These are phyloP conservation scores for Hetaerina titia DNA, from an alignment of 2,888 invertebrate species.

Conservation along the genomic window DNA sequence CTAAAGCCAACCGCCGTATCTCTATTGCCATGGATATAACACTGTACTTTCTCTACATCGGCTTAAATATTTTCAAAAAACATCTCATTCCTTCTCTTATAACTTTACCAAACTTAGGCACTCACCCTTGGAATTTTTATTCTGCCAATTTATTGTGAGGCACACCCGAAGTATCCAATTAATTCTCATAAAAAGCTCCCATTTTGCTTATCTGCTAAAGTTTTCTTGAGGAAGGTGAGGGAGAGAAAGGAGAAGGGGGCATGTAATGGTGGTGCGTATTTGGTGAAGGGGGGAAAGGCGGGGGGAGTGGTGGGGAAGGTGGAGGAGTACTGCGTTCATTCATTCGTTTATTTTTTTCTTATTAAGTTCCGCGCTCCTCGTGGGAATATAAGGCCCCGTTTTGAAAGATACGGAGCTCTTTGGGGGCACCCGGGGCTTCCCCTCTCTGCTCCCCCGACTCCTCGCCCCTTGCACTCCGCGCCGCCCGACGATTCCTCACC, in stretches of 20 bases:
- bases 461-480: background rate
- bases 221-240: background rate
- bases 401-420: background rate
- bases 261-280: background rate
- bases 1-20: background rate
- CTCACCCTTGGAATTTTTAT: background rate
- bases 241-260: background rate
- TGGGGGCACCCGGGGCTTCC: background rate
- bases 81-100: background rate
- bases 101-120: background rate
- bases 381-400: background rate
- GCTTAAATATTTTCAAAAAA: background rate
- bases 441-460: background rate
- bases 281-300: background rate
- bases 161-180: slow-evolving; percentile 10
- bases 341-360: background rate
- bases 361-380: background rate
- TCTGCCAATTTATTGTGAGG: slow-evolving; percentile 26
- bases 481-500: background rate
- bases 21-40: background rate
- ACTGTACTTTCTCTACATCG: background rate
- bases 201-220: slow-evolving; percentile 21
- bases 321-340: background rate
- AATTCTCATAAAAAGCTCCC: slow-evolving; percentile 7
- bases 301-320: background rate